Conservation (phyloP, 2,888 invertebrate species). For the Monochamus alternatus region DNA sequence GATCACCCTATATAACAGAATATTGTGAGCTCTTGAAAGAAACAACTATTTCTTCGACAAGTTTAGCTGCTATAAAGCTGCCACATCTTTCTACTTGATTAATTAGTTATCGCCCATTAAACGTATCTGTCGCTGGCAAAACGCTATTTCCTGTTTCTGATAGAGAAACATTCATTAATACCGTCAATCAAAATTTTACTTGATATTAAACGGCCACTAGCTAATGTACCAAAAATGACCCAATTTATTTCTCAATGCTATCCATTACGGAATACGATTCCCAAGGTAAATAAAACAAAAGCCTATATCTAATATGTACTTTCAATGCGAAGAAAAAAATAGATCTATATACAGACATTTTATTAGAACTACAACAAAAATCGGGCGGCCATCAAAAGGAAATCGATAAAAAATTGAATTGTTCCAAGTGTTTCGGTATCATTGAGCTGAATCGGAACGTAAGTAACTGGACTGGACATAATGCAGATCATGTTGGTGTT, state of each 20-base stretch:
- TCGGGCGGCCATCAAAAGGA: background rate
- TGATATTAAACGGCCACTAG: constrained; percentile 2
- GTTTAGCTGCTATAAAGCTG: too few species aligned
- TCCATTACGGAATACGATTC: constrained; percentile 12
- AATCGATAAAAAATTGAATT: background rate
- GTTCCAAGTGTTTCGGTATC: background rate
- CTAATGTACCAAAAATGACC: constrained; percentile 19
- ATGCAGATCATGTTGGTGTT: constrained; percentile 1
- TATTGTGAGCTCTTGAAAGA: too few species aligned
- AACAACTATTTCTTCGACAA: too few species aligned
- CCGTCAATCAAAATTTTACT: background rate
- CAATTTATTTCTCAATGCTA: constrained; percentile 18
- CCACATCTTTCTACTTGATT: too few species aligned
- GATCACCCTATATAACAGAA: too few species aligned
- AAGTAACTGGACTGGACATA: constrained; percentile 8
- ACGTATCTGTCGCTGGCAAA: too few species aligned
- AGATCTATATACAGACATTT: constrained; percentile 1
- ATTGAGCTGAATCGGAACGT: constrained; percentile 5
- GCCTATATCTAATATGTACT: background rate
- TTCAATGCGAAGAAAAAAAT: constrained; percentile 8
- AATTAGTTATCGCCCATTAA: too few species aligned
- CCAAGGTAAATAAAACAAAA: constrained; percentile 19
- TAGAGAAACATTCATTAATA: background rate
- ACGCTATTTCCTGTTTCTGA: too few species aligned
- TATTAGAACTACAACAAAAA: background rate